A percentile compares a stretch with the other conserved stretches of the same genome.
Evolutionary conservation across 2,888 invertebrate genomes (phyloP).

Genomic region (Lapara coniferarum): DNA sequence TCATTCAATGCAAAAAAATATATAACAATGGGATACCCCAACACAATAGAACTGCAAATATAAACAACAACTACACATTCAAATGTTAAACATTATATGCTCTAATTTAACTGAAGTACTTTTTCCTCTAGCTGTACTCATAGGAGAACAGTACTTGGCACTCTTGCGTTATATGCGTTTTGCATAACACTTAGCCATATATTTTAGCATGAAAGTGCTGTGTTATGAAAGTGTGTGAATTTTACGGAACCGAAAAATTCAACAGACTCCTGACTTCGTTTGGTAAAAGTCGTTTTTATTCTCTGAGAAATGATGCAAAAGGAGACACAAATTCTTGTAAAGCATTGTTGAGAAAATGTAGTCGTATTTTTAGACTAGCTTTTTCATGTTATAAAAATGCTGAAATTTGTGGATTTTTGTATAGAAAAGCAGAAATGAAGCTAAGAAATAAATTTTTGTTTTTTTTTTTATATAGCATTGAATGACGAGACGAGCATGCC

Average conservation of each 20-base stretch:
- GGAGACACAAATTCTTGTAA: not conserved
- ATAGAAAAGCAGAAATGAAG: no score
- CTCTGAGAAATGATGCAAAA: conserved; percentile 5
- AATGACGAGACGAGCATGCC: no score
- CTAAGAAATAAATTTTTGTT: no score
- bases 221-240: conserved; percentile 43
- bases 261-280: conserved; percentile 26
- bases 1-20: no score
- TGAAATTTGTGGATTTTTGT: no score
- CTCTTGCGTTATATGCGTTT: conserved; percentile 62
- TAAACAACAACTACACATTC: no score
- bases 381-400: no score
- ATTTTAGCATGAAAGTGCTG: conserved; percentile 51
- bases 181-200: conserved; percentile 61
- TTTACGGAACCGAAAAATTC: conserved; percentile 40
- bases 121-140: conserved; percentile 46
- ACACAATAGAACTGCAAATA: no score
- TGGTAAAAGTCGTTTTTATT: conserved; percentile 12
- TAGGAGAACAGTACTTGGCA: conserved; percentile 59
- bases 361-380: not conserved
- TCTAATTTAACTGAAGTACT: conserved; percentile 30
- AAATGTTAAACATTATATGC: no score
- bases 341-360: not conserved
- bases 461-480: no score
- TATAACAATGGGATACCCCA: no score